Conservation (phyloP, 2,797 vertebrate genomes). For the Squalus acanthias region DNA sequence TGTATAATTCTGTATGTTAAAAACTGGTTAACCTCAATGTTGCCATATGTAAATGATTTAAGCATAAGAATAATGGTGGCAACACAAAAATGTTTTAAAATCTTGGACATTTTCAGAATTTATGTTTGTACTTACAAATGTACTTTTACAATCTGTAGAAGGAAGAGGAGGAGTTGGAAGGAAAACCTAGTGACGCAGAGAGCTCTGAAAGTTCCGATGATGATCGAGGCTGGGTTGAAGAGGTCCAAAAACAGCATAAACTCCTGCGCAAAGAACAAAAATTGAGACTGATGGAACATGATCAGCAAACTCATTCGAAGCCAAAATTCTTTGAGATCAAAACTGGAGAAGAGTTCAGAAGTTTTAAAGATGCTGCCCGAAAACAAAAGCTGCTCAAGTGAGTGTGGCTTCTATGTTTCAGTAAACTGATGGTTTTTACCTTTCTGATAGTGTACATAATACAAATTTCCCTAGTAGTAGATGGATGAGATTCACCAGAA, state of each 20-base stretch:
- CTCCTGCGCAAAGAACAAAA: conserved; percentile 73
- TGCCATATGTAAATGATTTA: neutral
- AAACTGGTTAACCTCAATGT: neutral
- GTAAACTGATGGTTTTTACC: neutral
- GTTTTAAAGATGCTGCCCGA: conserved; percentile 77
- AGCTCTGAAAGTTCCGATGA: conserved; percentile 87
- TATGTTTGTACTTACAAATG: neutral
- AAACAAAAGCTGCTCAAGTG: conserved; percentile 91
- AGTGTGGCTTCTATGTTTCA: conserved; percentile 47
- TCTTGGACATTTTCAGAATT: neutral
- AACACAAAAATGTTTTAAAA: neutral
- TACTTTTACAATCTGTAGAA: conserved; percentile 47
- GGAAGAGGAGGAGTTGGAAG: conserved; percentile 83
- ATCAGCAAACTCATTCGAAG: conserved; percentile 73
- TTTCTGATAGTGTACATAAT: neutral
- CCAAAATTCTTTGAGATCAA: conserved; percentile 95
- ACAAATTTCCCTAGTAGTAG: neutral
- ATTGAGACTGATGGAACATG: conserved; percentile 66
- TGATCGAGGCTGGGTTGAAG: conserved; percentile 93
- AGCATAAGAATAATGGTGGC: neutral
- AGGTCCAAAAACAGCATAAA: conserved; percentile 88
- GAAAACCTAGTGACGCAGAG: conserved; percentile 83
- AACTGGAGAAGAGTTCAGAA: conserved; percentile 89
- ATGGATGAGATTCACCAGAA: neutral
- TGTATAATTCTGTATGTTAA: neutral